Evolutionary conservation across 2,113 vertebrate species (phyloP), one percentile per base, ranked within the genome.

Genomic region (Megaceryle torquata): DNA sequence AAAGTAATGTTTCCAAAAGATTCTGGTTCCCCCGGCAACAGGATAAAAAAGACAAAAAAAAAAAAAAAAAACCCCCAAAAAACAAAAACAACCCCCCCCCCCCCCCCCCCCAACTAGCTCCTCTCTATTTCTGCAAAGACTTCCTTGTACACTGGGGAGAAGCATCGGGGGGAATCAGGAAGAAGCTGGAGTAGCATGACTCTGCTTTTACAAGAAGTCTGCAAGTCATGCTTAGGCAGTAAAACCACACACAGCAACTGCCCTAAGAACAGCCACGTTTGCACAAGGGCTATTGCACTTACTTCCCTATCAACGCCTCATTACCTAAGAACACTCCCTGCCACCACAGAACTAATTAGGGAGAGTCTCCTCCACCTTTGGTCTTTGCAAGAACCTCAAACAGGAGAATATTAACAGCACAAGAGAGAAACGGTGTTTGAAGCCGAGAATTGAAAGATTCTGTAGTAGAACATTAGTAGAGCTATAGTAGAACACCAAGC

Each of bases 31-130:
- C n/a, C n/a, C n/a, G n/a, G n/a, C n/a, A n/a, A n/a, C n/a, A n/a
- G n/a, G n/a, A n/a, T n/a, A n/a, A n/a, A n/a, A n/a, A n/a, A n/a
- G n/a, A n/a, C n/a, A n/a, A n/a, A n/a, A n/a, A n/a, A n/a, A 51
- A 29, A 97, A 37, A 97, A 71, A 95, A 90, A 85, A 89, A 71
- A 37, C 8, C 37, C 37, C 37, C 95, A 93, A 96, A 97, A 76
- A 59, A 67, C 87, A 82, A 37, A 37, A 37, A 37, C 37, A 37
- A 37, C 37, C 37, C 37, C 37, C 8, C 37, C 37, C 37, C 37
- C 37, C 8, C 37, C 37, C 37, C 37, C 37, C 37, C 37, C 37
- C 70, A 85, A 60, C 37, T 43, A 39, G 35, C 33, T 71, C 16
- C 91, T 57, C 21, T 71, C 57, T 20, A n/a, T 48, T 93, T 82